Conservation (phyloP, 2,797 vertebrate species). For the Labeo calbasu region DNA sequence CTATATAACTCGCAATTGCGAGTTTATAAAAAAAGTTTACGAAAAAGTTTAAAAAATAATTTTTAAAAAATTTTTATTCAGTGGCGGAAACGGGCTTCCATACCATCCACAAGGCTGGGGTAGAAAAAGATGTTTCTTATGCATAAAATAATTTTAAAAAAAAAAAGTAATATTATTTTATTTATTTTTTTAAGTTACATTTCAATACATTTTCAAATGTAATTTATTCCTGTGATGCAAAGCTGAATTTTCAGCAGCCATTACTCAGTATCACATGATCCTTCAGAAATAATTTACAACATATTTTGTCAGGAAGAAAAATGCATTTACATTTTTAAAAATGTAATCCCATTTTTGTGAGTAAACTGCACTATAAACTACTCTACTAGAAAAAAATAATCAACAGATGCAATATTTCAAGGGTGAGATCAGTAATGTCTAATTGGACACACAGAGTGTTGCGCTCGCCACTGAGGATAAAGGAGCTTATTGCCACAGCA, state of each 20-base stretch:
- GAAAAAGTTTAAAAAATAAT: too few relatives aligned
- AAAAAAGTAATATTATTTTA: background rate
- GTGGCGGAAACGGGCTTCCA: too few relatives aligned
- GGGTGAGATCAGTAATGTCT: constrained; percentile 8
- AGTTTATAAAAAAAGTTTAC: too few relatives aligned
- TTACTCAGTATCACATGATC: background rate
- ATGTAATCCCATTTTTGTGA: background rate
- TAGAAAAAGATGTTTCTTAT: too few relatives aligned
- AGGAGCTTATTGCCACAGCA: constrained; percentile 62
- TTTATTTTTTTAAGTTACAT: too few relatives aligned
- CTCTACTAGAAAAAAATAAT: constrained; percentile 15
- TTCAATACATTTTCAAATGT: too few relatives aligned
- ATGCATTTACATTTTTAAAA: background rate
- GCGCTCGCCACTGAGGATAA: constrained; percentile 45
- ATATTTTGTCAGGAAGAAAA: background rate
- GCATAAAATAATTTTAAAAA: too few relatives aligned
- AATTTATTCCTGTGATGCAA: background rate
- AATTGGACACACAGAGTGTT: constrained; percentile 28
- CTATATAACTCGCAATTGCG: too few relatives aligned
- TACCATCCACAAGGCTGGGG: too few relatives aligned
- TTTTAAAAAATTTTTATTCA: too few relatives aligned
- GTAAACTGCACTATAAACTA: background rate
- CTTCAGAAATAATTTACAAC: background rate
- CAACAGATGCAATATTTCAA: constrained; percentile 18
- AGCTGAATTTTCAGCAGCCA: background rate